phyloP scores from a whole-genome alignment of 2,888 invertebrate genomes.

The Cantharis rufa region DNA sequence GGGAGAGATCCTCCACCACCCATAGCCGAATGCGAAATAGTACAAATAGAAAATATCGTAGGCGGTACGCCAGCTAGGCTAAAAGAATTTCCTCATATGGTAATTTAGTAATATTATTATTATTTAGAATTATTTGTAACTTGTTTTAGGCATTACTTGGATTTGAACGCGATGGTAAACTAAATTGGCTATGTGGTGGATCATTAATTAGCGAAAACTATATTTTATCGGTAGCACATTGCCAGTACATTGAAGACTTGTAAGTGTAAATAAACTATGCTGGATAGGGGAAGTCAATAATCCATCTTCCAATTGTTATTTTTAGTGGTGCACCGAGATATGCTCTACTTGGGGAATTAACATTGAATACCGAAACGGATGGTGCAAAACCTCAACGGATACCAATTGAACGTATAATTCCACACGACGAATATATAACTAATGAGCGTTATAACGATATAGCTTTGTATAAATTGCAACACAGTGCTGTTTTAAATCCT shows the following conservation, averaged over 20 bases:
- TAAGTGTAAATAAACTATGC: slow-evolving; percentile 9
- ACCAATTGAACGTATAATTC: slow-evolving; percentile 42
- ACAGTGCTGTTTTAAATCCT: slow-evolving; percentile 47
- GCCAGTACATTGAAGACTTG: slow-evolving; percentile 43
- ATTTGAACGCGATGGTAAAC: slow-evolving; percentile 27
- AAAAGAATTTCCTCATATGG: slow-evolving; percentile 67
- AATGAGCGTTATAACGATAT: slow-evolving; percentile 58
- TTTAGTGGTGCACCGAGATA: slow-evolving; percentile 28
- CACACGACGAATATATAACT: slow-evolving; percentile 52
- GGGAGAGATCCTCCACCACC: neutral
- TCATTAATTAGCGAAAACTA: slow-evolving; percentile 60
- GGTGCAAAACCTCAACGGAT: slow-evolving; percentile 48
- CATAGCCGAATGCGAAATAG: slow-evolving; percentile 52
- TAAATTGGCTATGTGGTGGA: slow-evolving; percentile 62
- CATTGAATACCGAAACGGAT: slow-evolving; percentile 47
- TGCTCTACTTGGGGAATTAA: slow-evolving; percentile 56
- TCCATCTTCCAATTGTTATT: too few relatives aligned
- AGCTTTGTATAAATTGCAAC: slow-evolving; percentile 54
- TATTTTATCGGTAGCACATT: slow-evolving; percentile 67
- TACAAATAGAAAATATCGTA: slow-evolving; percentile 53
- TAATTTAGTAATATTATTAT: slow-evolving; percentile 29
- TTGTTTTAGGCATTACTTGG: slow-evolving; percentile 38
- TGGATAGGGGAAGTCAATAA: too few relatives aligned
- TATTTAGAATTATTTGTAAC: neutral
- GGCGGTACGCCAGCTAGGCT: slow-evolving; percentile 52